A percentile compares a stretch with the other conserved stretches of the same genome.
Evolutionary conservation across 2,113 vertebrate genomes (phyloP).

Genomic region (Tichodroma muraria): DNA sequence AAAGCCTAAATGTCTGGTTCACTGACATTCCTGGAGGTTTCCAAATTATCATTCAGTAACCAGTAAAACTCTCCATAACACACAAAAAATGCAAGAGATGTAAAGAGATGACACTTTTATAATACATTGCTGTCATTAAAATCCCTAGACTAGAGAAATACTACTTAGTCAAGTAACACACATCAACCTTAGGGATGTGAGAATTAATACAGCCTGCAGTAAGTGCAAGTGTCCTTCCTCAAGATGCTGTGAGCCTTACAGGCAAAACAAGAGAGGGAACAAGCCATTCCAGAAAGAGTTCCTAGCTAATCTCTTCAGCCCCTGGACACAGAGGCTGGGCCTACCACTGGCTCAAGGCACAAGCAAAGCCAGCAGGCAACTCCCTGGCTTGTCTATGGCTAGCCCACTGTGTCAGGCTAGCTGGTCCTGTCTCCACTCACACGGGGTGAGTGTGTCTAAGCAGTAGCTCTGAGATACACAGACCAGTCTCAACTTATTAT

Average conservation of each 20-base stretch:
- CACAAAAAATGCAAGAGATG: not conserved
- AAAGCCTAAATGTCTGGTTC: not conserved
- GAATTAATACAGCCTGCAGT: not conserved
- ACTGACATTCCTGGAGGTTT: not conserved
- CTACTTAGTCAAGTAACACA: not conserved
- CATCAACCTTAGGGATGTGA: not conserved
- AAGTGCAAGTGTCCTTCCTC: not conserved
- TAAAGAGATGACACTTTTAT: not conserved
- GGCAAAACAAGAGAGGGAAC: not conserved
- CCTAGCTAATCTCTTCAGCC: not conserved
- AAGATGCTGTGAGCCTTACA: accelerated
- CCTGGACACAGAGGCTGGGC: not conserved
- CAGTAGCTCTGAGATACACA: not conserved
- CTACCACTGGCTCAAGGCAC: not conserved
- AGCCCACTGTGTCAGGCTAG: not conserved
- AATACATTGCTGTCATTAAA: not conserved
- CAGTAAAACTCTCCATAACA: not conserved
- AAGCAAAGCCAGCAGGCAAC: not conserved
- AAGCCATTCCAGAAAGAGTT: not conserved
- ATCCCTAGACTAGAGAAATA: not conserved
- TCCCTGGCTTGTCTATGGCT: not conserved
- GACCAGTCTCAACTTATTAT: not conserved
- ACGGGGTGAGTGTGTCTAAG: not conserved
- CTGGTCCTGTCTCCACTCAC: not conserved
- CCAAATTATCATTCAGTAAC: not conserved